Evolutionary conservation across 2,888 invertebrate genomes (phyloP).

Genomic region (Teleogryllus oceanicus): DNA sequence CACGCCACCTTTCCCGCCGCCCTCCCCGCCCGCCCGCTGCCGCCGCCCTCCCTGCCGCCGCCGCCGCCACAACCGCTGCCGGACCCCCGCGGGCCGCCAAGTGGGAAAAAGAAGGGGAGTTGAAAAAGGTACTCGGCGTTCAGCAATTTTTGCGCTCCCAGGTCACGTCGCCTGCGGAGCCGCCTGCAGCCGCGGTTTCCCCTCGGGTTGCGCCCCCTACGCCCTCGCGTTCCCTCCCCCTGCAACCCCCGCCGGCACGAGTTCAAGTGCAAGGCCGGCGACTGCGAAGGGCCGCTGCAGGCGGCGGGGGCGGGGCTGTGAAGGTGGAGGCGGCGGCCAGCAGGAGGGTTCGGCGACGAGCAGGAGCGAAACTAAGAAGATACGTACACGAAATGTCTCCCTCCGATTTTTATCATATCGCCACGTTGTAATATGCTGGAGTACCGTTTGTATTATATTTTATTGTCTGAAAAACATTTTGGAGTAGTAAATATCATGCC

Average conservation of each 20-base stretch:
- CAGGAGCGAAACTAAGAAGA: too few relatives aligned
- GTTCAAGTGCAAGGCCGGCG: constrained; percentile 1
- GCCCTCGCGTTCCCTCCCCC: background rate
- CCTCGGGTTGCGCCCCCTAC: background rate
- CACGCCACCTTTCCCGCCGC: background rate
- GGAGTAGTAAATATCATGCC: too few relatives aligned
- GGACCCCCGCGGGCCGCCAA: background rate
- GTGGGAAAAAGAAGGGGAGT: background rate
- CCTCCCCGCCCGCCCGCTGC: background rate
- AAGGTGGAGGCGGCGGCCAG: too few relatives aligned
- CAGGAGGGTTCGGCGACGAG: too few relatives aligned
- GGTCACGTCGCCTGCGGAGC: background rate
- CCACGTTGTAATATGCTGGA: too few relatives aligned
- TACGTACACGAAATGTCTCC: too few relatives aligned
- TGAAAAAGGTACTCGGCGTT: constrained; percentile 18
- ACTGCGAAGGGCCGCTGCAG: background rate
- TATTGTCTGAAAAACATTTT: too few relatives aligned
- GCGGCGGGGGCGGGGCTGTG: background rate
- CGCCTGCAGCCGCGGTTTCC: constrained; percentile 4
- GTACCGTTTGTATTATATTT: too few relatives aligned
- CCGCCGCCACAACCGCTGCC: background rate
- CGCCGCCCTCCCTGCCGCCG: background rate
- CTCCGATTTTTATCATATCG: too few relatives aligned
- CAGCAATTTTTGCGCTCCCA: constrained; percentile 18
- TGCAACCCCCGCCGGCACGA: background rate